Percentiles rank a stretch among this genome's conserved stretches.
These are phyloP conservation scores for Chaenodraco wilsoni DNA, from an alignment of 2,797 vertebrate species.

Conservation along the genomic window DNA sequence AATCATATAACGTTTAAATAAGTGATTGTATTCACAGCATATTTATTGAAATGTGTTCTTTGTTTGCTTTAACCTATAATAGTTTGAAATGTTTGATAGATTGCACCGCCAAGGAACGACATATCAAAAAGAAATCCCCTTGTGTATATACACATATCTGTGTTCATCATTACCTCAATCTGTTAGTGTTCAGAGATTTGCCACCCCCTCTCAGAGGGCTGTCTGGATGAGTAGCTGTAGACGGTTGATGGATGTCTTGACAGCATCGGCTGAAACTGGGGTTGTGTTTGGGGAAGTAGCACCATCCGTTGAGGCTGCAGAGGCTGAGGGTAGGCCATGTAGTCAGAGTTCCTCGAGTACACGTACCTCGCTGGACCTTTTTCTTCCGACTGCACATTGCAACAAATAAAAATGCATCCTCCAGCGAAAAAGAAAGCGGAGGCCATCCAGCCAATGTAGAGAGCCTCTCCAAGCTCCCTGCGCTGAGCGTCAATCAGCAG, in stretches of 20 bases:
- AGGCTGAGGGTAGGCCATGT: constrained; percentile 73
- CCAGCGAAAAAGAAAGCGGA: constrained; percentile 82
- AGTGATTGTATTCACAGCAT: constrained; percentile 15
- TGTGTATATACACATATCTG: neutral
- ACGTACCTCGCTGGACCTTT: constrained; percentile 62
- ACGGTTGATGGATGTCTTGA: constrained; percentile 74
- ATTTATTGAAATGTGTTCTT: constrained; percentile 2
- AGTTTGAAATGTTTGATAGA: constrained; percentile 29
- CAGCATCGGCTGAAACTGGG: constrained; percentile 62
- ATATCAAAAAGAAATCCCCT: neutral
- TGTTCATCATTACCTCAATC: constrained; percentile 29
- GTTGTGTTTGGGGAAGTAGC: constrained; percentile 60
- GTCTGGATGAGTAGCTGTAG: constrained; percentile 73
- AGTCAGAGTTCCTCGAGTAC: constrained; percentile 73
- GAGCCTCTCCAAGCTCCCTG: constrained; percentile 91
- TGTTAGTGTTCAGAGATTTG: constrained; percentile 77
- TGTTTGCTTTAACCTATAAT: constrained; percentile 7
- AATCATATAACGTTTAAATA: neutral
- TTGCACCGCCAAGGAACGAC: neutral
- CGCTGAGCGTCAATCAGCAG: constrained; percentile 84
- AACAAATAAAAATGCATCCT: constrained; percentile 87
- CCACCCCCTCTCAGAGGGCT: constrained; percentile 79
- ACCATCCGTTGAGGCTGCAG: constrained; percentile 75
- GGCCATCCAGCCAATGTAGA: constrained; percentile 93
- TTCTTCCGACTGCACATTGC: constrained; percentile 66